Conservation (phyloP, 2,888 invertebrate species). For the Tortricodes alternella region DNA sequence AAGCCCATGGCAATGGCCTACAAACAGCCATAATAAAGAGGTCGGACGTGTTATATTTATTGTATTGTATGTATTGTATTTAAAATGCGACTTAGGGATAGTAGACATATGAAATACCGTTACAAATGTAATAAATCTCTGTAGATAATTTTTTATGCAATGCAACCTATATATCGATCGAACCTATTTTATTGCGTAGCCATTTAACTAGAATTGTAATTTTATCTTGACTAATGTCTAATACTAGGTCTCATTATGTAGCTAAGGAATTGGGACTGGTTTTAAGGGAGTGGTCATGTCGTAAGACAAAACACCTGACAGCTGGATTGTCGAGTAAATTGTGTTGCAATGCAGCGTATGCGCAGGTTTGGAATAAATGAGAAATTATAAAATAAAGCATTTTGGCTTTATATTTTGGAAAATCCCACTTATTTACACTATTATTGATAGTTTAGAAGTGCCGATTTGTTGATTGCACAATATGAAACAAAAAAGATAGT, state of each 20-base stretch:
- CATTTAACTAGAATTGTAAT: too few species aligned
- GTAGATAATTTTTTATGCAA: neutral
- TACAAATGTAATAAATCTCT: too few species aligned
- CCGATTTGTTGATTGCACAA: too few species aligned
- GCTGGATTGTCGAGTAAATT: neutral
- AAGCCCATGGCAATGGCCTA: neutral
- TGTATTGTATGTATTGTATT: neutral
- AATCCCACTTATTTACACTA: too few species aligned
- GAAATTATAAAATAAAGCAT: neutral
- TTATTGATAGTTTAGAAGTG: too few species aligned
- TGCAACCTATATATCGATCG: too few species aligned
- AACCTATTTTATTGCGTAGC: too few species aligned
- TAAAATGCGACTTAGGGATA: too few species aligned
- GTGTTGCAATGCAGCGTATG: neutral
- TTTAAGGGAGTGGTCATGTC: slow-evolving; percentile 2
- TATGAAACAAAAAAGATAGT: too few species aligned
- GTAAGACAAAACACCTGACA: slow-evolving; percentile 11
- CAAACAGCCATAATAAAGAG: neutral
- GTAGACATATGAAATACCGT: too few species aligned
- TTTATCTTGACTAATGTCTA: neutral
- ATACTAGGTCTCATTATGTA: neutral
- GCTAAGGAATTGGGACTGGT: neutral
- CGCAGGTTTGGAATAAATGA: neutral
- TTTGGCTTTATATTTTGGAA: neutral
- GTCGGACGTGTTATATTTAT: neutral